Conservation (phyloP, 2,113 vertebrate species). For the Panthera tigris region DNA sequence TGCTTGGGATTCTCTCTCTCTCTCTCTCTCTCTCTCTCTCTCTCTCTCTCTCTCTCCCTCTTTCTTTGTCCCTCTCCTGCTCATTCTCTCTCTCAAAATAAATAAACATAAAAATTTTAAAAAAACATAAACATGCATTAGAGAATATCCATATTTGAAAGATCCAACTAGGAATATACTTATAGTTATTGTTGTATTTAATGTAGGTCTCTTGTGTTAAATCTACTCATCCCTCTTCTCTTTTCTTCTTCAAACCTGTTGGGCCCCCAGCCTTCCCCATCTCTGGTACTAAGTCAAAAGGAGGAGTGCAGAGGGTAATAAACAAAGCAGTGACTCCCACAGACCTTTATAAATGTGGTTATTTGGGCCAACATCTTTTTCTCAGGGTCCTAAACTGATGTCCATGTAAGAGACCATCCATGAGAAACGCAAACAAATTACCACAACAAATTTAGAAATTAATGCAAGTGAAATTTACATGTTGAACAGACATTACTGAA, state of each 20-base stretch:
- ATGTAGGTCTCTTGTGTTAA: neutral
- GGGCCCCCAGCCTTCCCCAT: accelerated
- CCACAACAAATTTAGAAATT: neutral
- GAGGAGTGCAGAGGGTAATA: neutral
- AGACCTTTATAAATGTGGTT: neutral
- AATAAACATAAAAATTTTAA: too few species aligned
- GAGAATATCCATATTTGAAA: neutral
- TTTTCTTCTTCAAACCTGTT: neutral
- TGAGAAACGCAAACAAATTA: neutral
- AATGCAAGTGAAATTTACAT: neutral
- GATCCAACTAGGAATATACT: neutral
- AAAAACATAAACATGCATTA: neutral
- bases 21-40: too few species aligned
- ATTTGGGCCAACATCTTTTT: neutral
- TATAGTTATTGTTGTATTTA: neutral
- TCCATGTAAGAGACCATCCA: neutral
- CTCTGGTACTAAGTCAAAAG: neutral
- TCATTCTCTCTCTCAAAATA: too few species aligned
- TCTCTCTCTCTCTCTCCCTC: accelerated
- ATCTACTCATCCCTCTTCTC: neutral
- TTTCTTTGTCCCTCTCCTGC: too few species aligned
- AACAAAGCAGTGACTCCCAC: neutral
- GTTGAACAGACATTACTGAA: neutral
- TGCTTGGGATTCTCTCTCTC: too few species aligned
- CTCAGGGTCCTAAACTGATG: neutral